Base-by-base conservation (phyloP, 2,113 vertebrate genomes). In the Engraulis encrasicolus region DNA sequence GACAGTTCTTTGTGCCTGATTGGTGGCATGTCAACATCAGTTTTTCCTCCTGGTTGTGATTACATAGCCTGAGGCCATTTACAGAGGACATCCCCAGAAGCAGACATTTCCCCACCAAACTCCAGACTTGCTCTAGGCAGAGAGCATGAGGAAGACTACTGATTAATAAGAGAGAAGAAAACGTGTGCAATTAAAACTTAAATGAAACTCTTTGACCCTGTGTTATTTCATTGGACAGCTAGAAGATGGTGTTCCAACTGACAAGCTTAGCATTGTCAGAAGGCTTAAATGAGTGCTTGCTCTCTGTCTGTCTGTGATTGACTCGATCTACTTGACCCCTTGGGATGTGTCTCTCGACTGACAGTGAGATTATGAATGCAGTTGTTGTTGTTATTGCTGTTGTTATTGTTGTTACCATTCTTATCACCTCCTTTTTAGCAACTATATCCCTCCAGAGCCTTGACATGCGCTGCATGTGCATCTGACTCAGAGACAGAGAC, bases 201-300 rank as follows among this genome's bases (percentile, higher is more conserved):
- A 74, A 74, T 74, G 2, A 14, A 66, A 66, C 31, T 31, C 11
- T 11, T 1, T 74, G 66, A 34, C 66, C 23, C 27, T 36, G 6
- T 66, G 31, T 0, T 34, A 17, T 12, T 34, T 1, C 3, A 18
- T 27, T 14, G 66, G 15, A 15, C 27, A 17, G 31, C 34, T 15
- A 45, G 9, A 14, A 31, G 61, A 71, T 14, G 6, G 27, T 74
- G 66, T 15, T 23, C 66, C 66, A 74, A 14, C 66, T 15, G 15
- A n/a, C n/a, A 74, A 74, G 66, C 66, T 74, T 14, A 36, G 66
- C 66, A 0, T 27, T 15, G 66, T 31, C 66, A 36, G 31, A 34
- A 34, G 66, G 66, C 66, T 74, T 17, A 74, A 74, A 74, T 74
- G 66, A 74, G 31, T 27, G 31, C 40, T 45, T n/a, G n/a, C n/a